Percentiles rank a stretch among this genome's conserved stretches.
These are phyloP conservation scores for Coelopa frigida DNA, from an alignment of 1,140 invertebrate genomes.

Conservation along the genomic window DNA sequence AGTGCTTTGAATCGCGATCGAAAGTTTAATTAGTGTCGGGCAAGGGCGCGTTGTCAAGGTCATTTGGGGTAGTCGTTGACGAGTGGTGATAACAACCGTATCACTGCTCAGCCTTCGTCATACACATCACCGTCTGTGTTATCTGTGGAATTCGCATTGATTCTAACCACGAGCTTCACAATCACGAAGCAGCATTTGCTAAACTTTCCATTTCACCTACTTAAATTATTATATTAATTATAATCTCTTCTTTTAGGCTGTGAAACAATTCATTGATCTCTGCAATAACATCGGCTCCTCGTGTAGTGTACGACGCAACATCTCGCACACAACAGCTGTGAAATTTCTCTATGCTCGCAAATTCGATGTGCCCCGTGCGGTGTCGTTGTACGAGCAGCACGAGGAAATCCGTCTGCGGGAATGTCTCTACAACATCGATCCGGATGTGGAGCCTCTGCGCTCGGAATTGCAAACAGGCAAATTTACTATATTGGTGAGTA, in stretches of 20 bases:
- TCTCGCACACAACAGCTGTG: constrained; percentile 77
- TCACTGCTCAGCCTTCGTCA: neutral
- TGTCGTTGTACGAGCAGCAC: constrained; percentile 84
- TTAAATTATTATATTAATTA: constrained; percentile 6
- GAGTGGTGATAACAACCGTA: neutral
- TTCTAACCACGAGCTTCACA: neutral
- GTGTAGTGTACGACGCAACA: constrained; percentile 37
- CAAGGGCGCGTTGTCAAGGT: too few relatives aligned
- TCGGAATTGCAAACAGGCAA: constrained; percentile 88
- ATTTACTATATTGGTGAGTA: constrained; percentile 89
- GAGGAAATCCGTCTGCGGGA: constrained; percentile 79
- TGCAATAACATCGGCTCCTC: constrained; percentile 38
- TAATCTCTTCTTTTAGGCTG: constrained; percentile 26
- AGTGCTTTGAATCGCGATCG: too few relatives aligned
- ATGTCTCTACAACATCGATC: constrained; percentile 75
- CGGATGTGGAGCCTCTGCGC: constrained; percentile 70
- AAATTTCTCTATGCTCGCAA: constrained; percentile 93
- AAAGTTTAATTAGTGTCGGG: too few relatives aligned
- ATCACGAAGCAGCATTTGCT: neutral
- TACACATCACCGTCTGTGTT: neutral
- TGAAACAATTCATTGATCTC: constrained; percentile 45
- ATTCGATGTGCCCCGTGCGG: constrained; percentile 83
- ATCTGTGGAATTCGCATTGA: neutral
- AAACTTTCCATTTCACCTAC: neutral
- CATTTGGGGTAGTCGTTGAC: constrained; percentile 1